Evolutionary conservation across 2,797 vertebrate genomes (phyloP), one percentile per base, ranked within the genome.

Genomic region (Notolabrus celidotus): DNA sequence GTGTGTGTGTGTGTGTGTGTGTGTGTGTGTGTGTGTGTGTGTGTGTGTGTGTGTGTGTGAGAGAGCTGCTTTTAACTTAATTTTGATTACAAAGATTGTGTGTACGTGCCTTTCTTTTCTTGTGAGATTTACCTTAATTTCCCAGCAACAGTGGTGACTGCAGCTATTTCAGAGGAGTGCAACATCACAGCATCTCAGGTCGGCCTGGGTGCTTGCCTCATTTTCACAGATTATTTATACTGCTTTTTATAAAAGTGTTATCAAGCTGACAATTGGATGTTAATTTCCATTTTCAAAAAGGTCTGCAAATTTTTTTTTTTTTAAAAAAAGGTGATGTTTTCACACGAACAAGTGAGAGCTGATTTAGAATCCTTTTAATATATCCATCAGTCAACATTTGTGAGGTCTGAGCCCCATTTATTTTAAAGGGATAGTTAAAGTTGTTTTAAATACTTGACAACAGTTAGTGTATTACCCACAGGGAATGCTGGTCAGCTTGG

Each of bases 141-240:
- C 64, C 67, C 80, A 50, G 66, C 55, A 31, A 53, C 75, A 66
- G 83, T 72, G 74, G 58, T 11, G 56, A 56, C 31, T 66, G 83
- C 74, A 74, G 82, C 84, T 89, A 82, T 89, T 86, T 86, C 47
- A 49, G 71, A 83, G 36, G 57, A 63, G 77, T 66, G 86, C 60
- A 49, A 86, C 68, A 79, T 88, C 75, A 49, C 88, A 83, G 77
- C 66, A 6, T 80, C 60, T 69, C 52, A 57, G 79, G 82, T 86
- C 67, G 52, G 58, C 66, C 15, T 0, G 62, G 60, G 64, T 20
- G 34, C 33, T 50, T 34, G 34, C 34, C 34, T 36, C 34, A 1
- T 45, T 49, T 72, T 86, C 67, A 38, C 79, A 83, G 78, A 79
- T 75, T 78, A 60, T 58, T 47, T 46, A 50, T 31, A 10, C 71